These are phyloP conservation scores for Pelecanoides urinatrix DNA, from an alignment of 2,113 vertebrate genomes.

Conservation along the genomic window DNA sequence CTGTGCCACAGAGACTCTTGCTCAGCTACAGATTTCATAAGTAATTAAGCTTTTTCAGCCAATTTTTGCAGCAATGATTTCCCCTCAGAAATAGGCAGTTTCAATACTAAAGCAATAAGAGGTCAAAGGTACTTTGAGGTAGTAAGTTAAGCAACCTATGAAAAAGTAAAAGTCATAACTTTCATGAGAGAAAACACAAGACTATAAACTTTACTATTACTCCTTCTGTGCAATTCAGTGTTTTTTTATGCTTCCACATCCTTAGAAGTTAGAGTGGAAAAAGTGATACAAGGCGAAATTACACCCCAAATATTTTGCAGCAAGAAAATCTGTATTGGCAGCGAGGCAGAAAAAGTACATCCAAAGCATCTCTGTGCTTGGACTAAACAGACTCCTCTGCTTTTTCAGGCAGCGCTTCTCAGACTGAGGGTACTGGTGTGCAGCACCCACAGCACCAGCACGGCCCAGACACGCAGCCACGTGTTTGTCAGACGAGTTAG, in stretches of 20 bases:
- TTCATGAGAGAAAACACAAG: not conserved
- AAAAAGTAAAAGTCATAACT: not conserved
- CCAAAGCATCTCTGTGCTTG: not conserved
- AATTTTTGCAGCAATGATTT: not conserved
- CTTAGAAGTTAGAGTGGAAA: not conserved
- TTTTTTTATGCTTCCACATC: not conserved
- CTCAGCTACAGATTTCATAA: not conserved
- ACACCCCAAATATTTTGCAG: not conserved
- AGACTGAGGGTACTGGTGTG: not conserved
- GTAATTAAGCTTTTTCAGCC: not conserved
- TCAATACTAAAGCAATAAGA: not conserved
- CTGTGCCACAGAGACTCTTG: not conserved
- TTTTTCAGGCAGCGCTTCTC: not conserved
- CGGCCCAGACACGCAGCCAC: accelerated
- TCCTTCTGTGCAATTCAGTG: not conserved
- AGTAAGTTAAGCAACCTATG: not conserved
- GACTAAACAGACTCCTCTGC: not conserved
- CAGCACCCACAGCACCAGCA: not conserved
- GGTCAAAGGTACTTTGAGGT: not conserved
- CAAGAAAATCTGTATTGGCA: not conserved
- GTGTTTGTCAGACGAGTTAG: not conserved
- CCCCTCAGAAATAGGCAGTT: not conserved
- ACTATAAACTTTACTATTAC: not conserved
- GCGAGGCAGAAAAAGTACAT: not conserved
- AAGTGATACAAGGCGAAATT: not conserved